Conservation (phyloP, 2,113 vertebrate genomes). For the Rhombomys opimus region DNA sequence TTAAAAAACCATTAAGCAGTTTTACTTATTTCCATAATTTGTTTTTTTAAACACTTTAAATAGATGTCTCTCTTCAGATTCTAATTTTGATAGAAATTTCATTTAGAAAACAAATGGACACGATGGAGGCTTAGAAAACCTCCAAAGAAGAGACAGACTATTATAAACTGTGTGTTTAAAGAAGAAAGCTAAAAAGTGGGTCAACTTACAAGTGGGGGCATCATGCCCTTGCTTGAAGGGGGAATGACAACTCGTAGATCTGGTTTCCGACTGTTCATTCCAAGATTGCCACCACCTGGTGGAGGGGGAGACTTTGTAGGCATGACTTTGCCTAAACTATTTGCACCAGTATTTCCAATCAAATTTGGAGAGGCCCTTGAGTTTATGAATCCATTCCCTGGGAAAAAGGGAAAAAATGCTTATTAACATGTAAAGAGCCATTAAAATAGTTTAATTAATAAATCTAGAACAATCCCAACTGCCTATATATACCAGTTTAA, state of each 20-base stretch:
- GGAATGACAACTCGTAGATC: constrained; percentile 99
- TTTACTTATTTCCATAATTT: constrained; percentile 12
- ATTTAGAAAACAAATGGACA: neutral
- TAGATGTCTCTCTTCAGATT: constrained; percentile 9
- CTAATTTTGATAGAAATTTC: constrained; percentile 33
- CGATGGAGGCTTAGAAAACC: neutral
- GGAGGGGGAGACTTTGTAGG: constrained; percentile 98
- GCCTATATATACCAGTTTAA: neutral
- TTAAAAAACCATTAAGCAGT: constrained; percentile 38
- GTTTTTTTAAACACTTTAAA: constrained; percentile 29
- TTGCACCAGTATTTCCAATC: constrained; percentile 92
- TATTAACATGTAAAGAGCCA: neutral
- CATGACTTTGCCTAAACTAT: constrained; percentile 96
- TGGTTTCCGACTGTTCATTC: constrained; percentile 95
- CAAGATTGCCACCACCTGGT: constrained; percentile 94
- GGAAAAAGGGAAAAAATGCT: neutral
- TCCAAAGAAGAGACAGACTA: neutral
- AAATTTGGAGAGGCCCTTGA: constrained; percentile 95
- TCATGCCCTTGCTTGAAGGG: constrained; percentile 98
- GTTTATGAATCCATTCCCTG: constrained; percentile 98
- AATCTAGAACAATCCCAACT: constrained; percentile 28
- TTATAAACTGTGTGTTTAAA: neutral
- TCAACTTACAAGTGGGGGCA: constrained; percentile 96
- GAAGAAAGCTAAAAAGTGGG: neutral
- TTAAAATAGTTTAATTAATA: constrained; percentile 23